A percentile compares a stretch with the other conserved stretches of the same genome.
Evolutionary conservation across 1,140 invertebrate genomes (phyloP).

Genomic region (Melitaea cinxia): DNA sequence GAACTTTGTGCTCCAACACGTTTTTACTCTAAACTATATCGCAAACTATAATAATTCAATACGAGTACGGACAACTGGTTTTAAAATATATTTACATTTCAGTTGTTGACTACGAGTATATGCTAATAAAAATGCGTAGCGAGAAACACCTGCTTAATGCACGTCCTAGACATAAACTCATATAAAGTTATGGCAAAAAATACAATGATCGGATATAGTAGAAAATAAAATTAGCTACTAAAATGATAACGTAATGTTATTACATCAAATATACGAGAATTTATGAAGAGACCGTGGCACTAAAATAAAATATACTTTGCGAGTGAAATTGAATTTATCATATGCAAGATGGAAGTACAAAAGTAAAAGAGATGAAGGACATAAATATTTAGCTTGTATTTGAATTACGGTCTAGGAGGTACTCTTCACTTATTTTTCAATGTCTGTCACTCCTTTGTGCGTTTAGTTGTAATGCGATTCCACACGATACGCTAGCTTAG

Average conservation of each 20-base stretch:
- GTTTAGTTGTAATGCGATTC: slow-evolving; percentile 47
- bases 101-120: slow-evolving; percentile 1
- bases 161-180: slow-evolving; percentile 22
- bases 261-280: slow-evolving; percentile 27
- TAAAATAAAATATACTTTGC: slow-evolving; percentile 36
- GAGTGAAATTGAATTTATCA: slow-evolving; percentile 50
- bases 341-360: slow-evolving; percentile 48
- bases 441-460: slow-evolving; percentile 56
- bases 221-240: slow-evolving; percentile 32
- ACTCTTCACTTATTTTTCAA: slow-evolving; percentile 68
- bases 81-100: not conserved
- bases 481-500: slow-evolving; percentile 48
- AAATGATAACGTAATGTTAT: slow-evolving; percentile 38
- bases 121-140: slow-evolving; percentile 11
- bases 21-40: slow-evolving; percentile 11
- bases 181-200: slow-evolving; percentile 21
- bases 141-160: slow-evolving; percentile 26
- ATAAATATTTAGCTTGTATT: slow-evolving; percentile 70
- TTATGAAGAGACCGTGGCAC: slow-evolving; percentile 30
- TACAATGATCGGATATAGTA: slow-evolving; percentile 26
- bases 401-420: slow-evolving; percentile 56
- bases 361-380: slow-evolving; percentile 49
- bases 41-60: slow-evolving; percentile 9
- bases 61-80: not conserved
- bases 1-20: slow-evolving; percentile 36